A percentile compares a stretch with the other conserved stretches of the same genome.
phyloP scores from a whole-genome alignment of 2,113 vertebrate species.

The Pelecanus crispus region DNA sequence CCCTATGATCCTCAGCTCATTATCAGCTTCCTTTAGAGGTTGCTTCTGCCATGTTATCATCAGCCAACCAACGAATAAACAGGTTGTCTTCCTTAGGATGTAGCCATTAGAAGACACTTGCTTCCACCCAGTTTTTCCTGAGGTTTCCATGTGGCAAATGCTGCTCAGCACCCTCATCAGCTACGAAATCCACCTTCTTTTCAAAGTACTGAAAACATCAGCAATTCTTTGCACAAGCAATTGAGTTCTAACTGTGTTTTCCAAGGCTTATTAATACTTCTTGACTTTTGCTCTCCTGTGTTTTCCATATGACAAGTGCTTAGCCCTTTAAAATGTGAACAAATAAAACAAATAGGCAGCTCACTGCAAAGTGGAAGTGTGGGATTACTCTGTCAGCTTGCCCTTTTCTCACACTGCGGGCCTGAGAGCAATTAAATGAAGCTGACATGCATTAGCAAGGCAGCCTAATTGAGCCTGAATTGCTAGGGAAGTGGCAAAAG shows the following conservation, averaged over 20 bases:
- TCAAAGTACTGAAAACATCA: not conserved
- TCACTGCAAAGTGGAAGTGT: not conserved
- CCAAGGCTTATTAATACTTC: not conserved
- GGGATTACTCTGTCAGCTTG: not conserved
- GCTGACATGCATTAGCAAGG: not conserved
- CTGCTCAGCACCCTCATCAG: not conserved
- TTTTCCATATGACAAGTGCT: not conserved
- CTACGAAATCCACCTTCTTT: not conserved
- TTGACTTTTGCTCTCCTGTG: not conserved
- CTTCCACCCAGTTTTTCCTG: not conserved
- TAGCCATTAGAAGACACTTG: not conserved
- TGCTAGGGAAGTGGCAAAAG: not conserved
- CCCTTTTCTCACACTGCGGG: not conserved
- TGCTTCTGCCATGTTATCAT: not conserved
- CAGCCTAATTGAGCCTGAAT: constrained; percentile 12
- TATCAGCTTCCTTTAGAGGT: not conserved
- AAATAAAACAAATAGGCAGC: not conserved
- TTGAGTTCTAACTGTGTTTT: not conserved
- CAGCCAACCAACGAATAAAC: not conserved
- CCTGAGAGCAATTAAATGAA: not conserved
- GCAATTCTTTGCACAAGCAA: not conserved
- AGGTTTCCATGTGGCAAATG: not conserved
- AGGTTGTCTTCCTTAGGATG: not conserved
- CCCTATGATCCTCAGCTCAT: not conserved
- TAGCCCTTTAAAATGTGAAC: not conserved